Conservation (phyloP, 2,888 invertebrate genomes). For the Oligia strigilis region DNA sequence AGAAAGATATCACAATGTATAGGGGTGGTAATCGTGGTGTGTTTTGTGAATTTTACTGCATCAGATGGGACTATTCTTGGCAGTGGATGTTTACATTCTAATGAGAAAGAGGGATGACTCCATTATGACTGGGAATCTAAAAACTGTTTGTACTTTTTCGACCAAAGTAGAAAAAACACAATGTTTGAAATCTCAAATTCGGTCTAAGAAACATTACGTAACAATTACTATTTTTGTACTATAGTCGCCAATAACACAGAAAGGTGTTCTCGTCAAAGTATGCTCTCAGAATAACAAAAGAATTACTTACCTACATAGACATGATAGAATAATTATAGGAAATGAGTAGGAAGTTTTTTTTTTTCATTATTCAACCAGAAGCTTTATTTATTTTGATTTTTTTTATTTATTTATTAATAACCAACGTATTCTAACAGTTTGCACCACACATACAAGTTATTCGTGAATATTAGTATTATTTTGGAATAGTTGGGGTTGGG, state of each 20-base stretch:
- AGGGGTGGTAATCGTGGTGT: not conserved
- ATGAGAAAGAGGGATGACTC: not conserved
- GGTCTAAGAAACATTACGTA: not conserved
- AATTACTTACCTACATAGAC: not conserved
- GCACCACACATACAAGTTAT: too few relatives aligned
- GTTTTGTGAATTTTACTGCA: conserved; percentile 3
- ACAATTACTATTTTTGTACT: not conserved
- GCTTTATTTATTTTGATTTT: not conserved
- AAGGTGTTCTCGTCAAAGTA: not conserved
- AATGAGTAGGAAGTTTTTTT: not conserved
- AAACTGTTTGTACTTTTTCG: not conserved
- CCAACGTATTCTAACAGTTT: too few relatives aligned
- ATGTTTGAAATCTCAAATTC: not conserved
- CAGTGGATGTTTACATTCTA: not conserved
- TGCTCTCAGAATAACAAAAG: not conserved
- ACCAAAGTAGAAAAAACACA: not conserved
- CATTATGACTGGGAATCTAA: not conserved
- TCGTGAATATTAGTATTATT: too few relatives aligned
- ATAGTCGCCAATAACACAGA: not conserved
- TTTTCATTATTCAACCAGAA: too few relatives aligned
- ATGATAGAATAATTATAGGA: not conserved
- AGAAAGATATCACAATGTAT: conserved; percentile 75
- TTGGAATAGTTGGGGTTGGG: not conserved
- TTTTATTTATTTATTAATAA: too few relatives aligned
- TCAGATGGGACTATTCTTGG: not conserved